A percentile compares a stretch with the other conserved stretches of the same genome.
Evolutionary conservation across 2,888 invertebrate genomes (phyloP).

Genomic region (Callosobruchus maculatus): DNA sequence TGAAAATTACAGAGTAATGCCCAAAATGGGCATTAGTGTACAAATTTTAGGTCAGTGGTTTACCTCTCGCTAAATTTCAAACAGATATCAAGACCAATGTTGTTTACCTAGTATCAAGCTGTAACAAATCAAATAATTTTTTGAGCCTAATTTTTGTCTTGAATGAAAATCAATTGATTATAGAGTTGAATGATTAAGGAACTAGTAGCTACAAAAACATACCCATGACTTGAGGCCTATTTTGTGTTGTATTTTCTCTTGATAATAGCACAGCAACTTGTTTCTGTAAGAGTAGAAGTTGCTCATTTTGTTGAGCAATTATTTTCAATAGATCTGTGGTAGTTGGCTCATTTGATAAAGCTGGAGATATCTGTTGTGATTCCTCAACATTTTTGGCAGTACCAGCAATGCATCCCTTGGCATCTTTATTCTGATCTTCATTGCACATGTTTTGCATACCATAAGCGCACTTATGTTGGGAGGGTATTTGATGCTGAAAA

Average conservation of each 20-base stretch:
- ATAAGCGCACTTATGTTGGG: background rate
- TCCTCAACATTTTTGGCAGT: background rate
- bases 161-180: no score
- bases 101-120: no score
- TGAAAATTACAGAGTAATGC: no score
- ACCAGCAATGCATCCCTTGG: background rate
- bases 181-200: no score
- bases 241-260: conserved; percentile 13
- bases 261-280: conserved; percentile 58
- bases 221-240: conserved; percentile 23
- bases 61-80: no score
- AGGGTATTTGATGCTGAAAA: no score
- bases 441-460: background rate
- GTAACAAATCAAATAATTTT: no score
- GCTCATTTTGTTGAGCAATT: conserved; percentile 60
- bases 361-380: background rate
- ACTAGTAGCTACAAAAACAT: background rate
- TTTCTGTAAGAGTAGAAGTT: conserved; percentile 60
- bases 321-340: conserved; percentile 61
- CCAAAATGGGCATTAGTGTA: no score
- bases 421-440: background rate
- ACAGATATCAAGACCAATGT: no score
- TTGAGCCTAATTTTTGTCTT: no score
- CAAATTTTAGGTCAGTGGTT: no score
- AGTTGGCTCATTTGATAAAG: conserved; percentile 48